Base-by-base conservation (phyloP, 2,113 vertebrate genomes). In the Megaceryle torquata region DNA sequence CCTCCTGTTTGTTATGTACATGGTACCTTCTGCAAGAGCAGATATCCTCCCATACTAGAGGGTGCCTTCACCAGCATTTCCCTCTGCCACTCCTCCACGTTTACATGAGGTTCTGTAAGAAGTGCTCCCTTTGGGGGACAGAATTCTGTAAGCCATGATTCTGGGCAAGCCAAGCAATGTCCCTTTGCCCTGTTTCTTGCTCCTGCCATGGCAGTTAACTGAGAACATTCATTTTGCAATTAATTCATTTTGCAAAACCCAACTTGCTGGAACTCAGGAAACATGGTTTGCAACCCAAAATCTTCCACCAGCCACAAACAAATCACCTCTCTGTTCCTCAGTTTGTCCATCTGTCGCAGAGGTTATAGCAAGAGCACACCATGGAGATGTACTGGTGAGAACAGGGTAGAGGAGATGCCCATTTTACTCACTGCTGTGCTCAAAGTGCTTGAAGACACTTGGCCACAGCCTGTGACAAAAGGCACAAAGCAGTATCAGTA, bases 1-100 rank as follows among this genome's bases (percentile, higher is more conserved):
- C 5, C 35, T 43, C 15, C 56, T 59, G 37, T 15, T 54, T 2
- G 4, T 51, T 35, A n/a, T 4, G 8, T 29, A 8, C 0, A 0
- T 9, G 39, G 56, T 53, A 26, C 31, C 22, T 63, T 71, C 84
- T 51, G 22, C 13, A 24, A 54, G 29, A 74, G 41, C 10, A 0
- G 2, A 87, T 44, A 31, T 48, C 24, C 4, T 33, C 11, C 6
- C 3, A 28, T 64, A 24, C 26, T 46, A n/a, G 14, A 48, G 5
- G 18, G 8, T 26, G n/a, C 57, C 15, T 29, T 76, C 41, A 79
- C 29, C 39, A 75, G 35, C 53, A 37, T 13, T 48, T 75, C 29
- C 35, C 39, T 72, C 57, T 61, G 74, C 4, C 48, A 31, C 29
- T 25, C 11, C 41, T 81, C 35, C 0, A 0, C 16, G 37, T 33